Conservation (phyloP, 2,113 vertebrate species). For the Hippocampus zosterae region DNA sequence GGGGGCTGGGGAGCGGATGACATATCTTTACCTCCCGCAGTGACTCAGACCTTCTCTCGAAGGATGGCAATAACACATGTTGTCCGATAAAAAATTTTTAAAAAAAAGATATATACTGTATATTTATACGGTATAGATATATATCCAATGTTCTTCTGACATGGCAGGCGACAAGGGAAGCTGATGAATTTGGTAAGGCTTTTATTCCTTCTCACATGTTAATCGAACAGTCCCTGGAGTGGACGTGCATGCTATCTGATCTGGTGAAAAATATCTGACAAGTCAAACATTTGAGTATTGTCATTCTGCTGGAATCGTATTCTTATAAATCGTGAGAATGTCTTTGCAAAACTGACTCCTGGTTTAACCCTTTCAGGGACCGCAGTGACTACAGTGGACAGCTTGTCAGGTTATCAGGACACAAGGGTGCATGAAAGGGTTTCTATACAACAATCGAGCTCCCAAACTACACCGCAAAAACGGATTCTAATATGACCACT, state of each 20-base stretch:
- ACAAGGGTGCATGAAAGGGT: too few relatives aligned
- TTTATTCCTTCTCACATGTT: not conserved
- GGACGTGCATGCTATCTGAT: not conserved
- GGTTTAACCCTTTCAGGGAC: too few relatives aligned
- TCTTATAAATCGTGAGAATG: not conserved
- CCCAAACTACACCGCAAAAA: not conserved
- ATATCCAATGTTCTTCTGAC: conserved; percentile 20
- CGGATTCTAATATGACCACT: not conserved
- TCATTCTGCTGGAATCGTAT: not conserved
- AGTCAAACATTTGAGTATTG: not conserved
- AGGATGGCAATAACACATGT: conserved; percentile 26
- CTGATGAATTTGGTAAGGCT: conserved; percentile 47
- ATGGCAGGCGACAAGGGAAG: conserved; percentile 9
- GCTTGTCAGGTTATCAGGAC: too few relatives aligned
- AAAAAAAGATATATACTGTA: not conserved
- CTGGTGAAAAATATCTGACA: not conserved
- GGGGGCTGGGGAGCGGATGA: conserved; percentile 29
- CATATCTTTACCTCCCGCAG: conserved; percentile 53
- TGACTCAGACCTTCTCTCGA: conserved; percentile 31
- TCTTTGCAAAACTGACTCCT: not conserved
- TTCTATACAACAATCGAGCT: not conserved
- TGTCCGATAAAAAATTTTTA: conserved; percentile 28
- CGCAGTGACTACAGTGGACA: too few relatives aligned
- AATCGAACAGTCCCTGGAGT: not conserved
- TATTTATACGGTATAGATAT: too few relatives aligned